Conservation (phyloP, 2,888 invertebrate genomes). For the Pardosa pseudoannulata region DNA sequence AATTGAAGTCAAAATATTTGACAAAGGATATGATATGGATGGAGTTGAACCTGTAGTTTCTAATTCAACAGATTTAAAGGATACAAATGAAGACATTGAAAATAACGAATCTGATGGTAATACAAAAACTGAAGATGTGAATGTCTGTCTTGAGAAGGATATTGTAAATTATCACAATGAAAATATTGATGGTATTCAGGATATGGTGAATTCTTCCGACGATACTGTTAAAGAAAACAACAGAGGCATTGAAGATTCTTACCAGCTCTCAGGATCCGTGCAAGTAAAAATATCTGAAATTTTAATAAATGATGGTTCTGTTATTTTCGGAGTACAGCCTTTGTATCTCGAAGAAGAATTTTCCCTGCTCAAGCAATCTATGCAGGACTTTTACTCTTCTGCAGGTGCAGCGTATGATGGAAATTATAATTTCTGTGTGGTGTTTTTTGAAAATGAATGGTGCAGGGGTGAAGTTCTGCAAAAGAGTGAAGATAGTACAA, state of each 20-base stretch:
- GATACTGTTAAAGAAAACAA: neutral
- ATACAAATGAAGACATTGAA: neutral
- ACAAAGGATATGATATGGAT: too few relatives aligned
- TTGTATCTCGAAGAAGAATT: slow-evolving; percentile 17
- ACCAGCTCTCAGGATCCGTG: neutral
- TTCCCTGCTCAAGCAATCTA: neutral
- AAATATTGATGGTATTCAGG: neutral
- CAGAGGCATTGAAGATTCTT: neutral
- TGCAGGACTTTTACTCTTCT: slow-evolving; percentile 25
- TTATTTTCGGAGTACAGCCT: slow-evolving; percentile 35
- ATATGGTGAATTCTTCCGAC: neutral
- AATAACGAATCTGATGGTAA: neutral
- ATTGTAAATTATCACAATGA: too few relatives aligned
- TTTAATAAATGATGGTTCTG: slow-evolving; percentile 25
- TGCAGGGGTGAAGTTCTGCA: slow-evolving; percentile 41
- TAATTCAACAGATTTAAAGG: neutral
- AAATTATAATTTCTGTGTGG: slow-evolving; percentile 27
- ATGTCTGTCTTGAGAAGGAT: too few relatives aligned
- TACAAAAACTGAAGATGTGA: too few relatives aligned
- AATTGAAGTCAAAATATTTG: too few relatives aligned
- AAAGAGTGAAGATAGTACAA: neutral
- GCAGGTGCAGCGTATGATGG: slow-evolving; percentile 3
- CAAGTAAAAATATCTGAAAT: slow-evolving; percentile 26
- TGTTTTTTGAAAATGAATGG: slow-evolving; percentile 30
- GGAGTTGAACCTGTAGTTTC: neutral